phyloP scores from a whole-genome alignment of 2,888 invertebrate species.

The Lithosia quadra region DNA sequence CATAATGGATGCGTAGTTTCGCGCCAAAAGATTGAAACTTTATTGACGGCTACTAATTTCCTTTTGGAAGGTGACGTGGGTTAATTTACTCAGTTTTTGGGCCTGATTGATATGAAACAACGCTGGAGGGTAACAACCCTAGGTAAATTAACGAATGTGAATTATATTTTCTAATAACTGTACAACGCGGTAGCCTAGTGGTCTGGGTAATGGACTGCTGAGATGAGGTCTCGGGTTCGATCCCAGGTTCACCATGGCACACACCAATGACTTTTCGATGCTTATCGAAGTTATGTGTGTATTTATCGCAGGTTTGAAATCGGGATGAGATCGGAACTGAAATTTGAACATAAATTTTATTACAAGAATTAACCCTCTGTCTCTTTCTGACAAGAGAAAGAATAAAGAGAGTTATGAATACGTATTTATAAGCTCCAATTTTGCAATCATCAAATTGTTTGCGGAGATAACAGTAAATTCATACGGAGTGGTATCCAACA shows the following conservation, averaged over 20 bases:
- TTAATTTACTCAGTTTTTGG: slow-evolving; percentile 50
- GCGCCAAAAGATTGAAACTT: slow-evolving; percentile 58
- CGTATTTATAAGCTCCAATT: neutral
- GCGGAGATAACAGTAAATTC: slow-evolving; percentile 31
- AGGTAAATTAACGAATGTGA: slow-evolving; percentile 28
- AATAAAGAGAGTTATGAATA: neutral
- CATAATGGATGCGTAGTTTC: slow-evolving; percentile 53
- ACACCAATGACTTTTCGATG: too few species aligned
- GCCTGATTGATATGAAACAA: slow-evolving; percentile 46
- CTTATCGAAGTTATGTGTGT: too few species aligned
- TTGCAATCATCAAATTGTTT: slow-evolving; percentile 36
- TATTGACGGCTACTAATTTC: slow-evolving; percentile 56
- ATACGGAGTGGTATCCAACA: slow-evolving; percentile 5
- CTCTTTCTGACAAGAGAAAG: neutral
- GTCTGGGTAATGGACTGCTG: too few species aligned
- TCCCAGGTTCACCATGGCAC: too few species aligned
- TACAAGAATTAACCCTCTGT: too few species aligned
- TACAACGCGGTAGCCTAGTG: too few species aligned
- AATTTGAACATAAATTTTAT: too few species aligned
- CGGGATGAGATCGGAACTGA: too few species aligned
- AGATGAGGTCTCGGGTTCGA: too few species aligned
- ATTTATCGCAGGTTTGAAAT: too few species aligned
- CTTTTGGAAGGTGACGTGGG: slow-evolving; percentile 45
- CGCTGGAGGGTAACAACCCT: slow-evolving; percentile 17
- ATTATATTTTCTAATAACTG: slow-evolving; percentile 31